phyloP scores from a whole-genome alignment of 1,140 invertebrate species.

The Lordiphosa clarofinis region DNA sequence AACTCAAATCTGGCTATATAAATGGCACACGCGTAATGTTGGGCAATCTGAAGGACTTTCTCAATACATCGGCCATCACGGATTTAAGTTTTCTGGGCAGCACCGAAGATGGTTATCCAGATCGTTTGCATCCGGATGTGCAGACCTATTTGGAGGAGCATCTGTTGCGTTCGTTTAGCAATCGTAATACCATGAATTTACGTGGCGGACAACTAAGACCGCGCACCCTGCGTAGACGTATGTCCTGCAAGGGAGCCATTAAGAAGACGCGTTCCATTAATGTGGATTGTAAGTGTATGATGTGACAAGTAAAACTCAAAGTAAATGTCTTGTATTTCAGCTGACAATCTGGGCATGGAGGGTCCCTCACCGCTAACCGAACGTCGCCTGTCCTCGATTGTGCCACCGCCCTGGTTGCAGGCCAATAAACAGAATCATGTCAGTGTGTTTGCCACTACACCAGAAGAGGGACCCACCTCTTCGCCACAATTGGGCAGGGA shows the following conservation, averaged over 20 bases:
- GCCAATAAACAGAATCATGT: constrained; percentile 79
- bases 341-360: constrained; percentile 89
- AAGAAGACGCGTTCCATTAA: constrained; percentile 93
- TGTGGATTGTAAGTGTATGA: constrained; percentile 85
- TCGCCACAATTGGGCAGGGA: constrained; percentile 47
- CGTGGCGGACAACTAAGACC: constrained; percentile 81
- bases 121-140: constrained; percentile 90
- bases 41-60: constrained; percentile 93
- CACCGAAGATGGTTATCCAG: constrained; percentile 93
- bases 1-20: constrained; percentile 98
- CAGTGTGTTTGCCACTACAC: constrained; percentile 70
- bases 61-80: constrained; percentile 97
- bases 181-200: constrained; percentile 85
- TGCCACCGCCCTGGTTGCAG: constrained; percentile 82
- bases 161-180: constrained; percentile 88
- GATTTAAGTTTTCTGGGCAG: constrained; percentile 96
- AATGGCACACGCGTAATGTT: constrained; percentile 97
- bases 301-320: not conserved
- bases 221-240: constrained; percentile 84
- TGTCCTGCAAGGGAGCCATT: constrained; percentile 92
- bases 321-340: constrained; percentile 76
- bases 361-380: constrained; percentile 82
- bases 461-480: constrained; percentile 62
- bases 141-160: constrained; percentile 93
- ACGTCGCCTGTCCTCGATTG: constrained; percentile 82